Percentiles rank a stretch among this genome's conserved stretches.
Evolutionary conservation across 2,113 vertebrate genomes (phyloP).

Genomic region (Grammomys surdaster): DNA sequence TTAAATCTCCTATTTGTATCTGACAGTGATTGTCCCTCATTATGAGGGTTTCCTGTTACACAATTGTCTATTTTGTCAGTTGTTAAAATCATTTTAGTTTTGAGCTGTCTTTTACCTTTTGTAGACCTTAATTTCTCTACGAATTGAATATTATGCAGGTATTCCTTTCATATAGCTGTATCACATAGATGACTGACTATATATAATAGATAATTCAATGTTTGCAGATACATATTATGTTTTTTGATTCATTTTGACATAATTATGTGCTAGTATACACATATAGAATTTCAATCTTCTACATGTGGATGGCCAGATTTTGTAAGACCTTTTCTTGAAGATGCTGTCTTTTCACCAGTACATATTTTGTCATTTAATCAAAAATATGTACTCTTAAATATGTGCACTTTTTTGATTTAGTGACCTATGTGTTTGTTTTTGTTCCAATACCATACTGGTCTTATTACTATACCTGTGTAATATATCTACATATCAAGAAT

Average conservation of each 20-base stretch:
- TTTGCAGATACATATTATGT: neutral
- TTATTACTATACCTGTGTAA: neutral
- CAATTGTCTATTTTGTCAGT: neutral
- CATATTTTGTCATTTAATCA: neutral
- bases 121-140: neutral
- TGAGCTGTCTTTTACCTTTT: neutral
- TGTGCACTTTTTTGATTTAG: neutral
- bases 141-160: neutral
- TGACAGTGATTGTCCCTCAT: neutral
- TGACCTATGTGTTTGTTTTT: neutral
- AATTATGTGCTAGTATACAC: neutral
- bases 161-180: neutral
- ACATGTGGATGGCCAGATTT: neutral
- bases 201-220: neutral
- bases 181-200: neutral
- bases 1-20: neutral
- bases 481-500: neutral
- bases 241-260: neutral
- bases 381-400: neutral
- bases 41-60: neutral
- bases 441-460: neutral
- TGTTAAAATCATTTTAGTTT: neutral
- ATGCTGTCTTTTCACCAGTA: neutral
- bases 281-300: neutral
- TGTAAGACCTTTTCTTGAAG: neutral